These are phyloP conservation scores for Diabrotica undecimpunctata DNA, from an alignment of 1,140 invertebrate genomes.

Conservation along the genomic window DNA sequence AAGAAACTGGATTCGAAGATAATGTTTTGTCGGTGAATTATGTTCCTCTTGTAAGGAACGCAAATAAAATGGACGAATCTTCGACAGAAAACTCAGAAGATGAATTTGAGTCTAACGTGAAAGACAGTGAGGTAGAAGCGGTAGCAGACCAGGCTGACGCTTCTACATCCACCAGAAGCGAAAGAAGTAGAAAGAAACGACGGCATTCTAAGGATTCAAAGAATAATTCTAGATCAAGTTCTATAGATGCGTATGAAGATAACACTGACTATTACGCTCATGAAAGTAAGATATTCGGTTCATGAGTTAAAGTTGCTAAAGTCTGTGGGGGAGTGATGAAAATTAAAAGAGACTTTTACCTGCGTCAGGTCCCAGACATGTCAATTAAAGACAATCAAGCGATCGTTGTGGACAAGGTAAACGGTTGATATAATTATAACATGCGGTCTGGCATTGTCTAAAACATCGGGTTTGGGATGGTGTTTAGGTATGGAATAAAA, in stretches of 20 bases:
- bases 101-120: constrained; percentile 19
- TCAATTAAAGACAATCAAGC: too few species aligned
- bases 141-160: constrained; percentile 27
- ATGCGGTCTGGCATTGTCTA: too few species aligned
- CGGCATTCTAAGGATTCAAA: constrained; percentile 16
- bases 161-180: constrained; percentile 29
- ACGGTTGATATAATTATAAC: too few species aligned
- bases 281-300: constrained; percentile 48
- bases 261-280: constrained; percentile 60
- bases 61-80: not conserved
- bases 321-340: too few species aligned
- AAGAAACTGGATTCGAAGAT: constrained; percentile 58
- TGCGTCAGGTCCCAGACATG: too few species aligned
- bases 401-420: too few species aligned
- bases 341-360: too few species aligned
- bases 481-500: too few species aligned
- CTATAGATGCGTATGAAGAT: constrained; percentile 44
- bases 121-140: constrained; percentile 26
- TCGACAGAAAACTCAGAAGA: constrained; percentile 5
- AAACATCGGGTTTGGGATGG: too few species aligned
- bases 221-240: constrained; percentile 16
- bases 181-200: constrained; percentile 23
- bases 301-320: too few species aligned
- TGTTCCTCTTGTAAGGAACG: constrained; percentile 53
- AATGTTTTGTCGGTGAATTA: constrained; percentile 67